Conservation (phyloP, 2,113 vertebrate genomes). For the human region DNA sequence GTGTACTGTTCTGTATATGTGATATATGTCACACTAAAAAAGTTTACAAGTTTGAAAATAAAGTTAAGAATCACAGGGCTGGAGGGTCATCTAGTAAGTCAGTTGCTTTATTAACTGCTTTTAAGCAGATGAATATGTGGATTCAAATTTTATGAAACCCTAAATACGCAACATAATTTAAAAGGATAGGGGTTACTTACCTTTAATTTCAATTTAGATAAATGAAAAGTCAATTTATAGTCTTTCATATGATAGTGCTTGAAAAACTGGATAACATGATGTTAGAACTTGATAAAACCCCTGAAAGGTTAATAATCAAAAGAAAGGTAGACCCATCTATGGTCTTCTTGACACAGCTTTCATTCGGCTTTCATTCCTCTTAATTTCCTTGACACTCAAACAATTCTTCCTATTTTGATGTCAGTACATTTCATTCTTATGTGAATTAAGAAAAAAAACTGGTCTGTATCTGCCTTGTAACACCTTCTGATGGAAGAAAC, state of each 20-base stretch:
- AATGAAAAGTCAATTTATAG: neutral
- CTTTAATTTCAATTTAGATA: conserved; percentile 20
- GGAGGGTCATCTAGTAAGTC: neutral
- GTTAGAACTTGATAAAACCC: neutral
- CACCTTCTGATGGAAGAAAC: neutral
- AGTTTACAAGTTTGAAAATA: neutral
- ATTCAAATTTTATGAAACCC: neutral
- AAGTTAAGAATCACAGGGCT: neutral
- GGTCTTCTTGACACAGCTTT: neutral
- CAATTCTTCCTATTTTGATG: neutral
- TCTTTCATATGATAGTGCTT: neutral
- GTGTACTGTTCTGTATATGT: neutral
- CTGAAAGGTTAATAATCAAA: neutral
- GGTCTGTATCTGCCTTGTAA: neutral
- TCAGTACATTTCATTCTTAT: neutral
- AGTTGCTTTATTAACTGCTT: neutral
- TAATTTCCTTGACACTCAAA: neutral
- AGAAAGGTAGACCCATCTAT: neutral
- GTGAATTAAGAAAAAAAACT: neutral
- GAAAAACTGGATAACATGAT: neutral
- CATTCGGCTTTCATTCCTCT: neutral
- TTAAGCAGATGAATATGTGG: neutral
- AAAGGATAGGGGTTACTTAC: neutral
- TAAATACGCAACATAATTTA: neutral
- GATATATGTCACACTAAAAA: neutral